Percentiles rank a stretch among this genome's conserved stretches.
Conservation (phyloP, 2,113 vertebrate genomes). For the Siniperca chuatsi region DNA sequence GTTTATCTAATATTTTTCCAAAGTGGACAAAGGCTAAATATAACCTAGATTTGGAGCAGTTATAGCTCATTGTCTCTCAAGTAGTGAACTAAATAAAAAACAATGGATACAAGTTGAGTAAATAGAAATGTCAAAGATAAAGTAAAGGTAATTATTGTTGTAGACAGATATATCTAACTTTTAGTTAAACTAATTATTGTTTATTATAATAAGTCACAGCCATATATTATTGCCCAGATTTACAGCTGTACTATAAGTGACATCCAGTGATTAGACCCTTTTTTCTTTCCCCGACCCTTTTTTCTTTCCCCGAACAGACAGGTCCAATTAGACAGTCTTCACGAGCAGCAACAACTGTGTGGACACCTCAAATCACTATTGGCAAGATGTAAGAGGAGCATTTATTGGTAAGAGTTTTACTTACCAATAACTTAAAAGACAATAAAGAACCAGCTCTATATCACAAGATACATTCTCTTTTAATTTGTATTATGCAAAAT, state of each 20-base stretch:
- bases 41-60: background rate
- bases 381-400: conserved; percentile 33
- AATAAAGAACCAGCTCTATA: background rate
- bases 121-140: background rate
- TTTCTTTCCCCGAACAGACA: conserved; percentile 30
- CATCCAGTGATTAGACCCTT: conserved; percentile 3
- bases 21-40: conserved; percentile 32
- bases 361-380: conserved; percentile 68
- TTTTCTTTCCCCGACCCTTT: conserved; percentile 1
- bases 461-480: background rate
- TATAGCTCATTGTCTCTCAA: background rate
- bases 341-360: conserved; percentile 48
- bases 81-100: background rate
- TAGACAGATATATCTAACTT: background rate
- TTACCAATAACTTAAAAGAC: conserved; percentile 22
- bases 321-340: conserved; percentile 65
- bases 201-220: conserved; percentile 8
- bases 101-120: background rate
- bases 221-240: background rate
- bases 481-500: background rate
- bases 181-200: conserved; percentile 11
- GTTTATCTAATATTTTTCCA: conserved; percentile 26
- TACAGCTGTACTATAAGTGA: conserved; percentile 3
- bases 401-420: conserved; percentile 50
- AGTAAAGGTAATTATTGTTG: conserved; percentile 16